Base-by-base conservation (phyloP, 2,888 invertebrate genomes). In the Napeogenes inachia region DNA sequence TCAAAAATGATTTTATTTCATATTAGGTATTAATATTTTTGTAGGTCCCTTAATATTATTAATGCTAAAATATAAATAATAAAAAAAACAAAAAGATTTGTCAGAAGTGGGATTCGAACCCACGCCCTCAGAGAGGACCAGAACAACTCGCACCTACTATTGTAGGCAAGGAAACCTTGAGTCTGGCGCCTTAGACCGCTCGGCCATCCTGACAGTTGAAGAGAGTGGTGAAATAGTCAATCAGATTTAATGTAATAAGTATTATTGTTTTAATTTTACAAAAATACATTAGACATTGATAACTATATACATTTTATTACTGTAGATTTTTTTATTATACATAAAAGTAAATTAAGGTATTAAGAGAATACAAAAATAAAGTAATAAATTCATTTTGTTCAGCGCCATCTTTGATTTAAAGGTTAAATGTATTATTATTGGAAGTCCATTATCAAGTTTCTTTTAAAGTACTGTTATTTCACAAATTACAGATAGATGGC, bases 131-230 rank as follows among this genome's bases (percentile, higher is more conserved):
- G 92, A 92, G 93, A 93, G 93, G 95, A 95, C 94, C 95, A 91
- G 89, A 91, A 91, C 81, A 82, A 75, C 90, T 90, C 90, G 92
- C 35, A 94, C 93, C 93, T 92, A 93, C 93, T 92, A 86, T n/a
- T 92, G 73, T 80, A 74, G 85, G 95, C 94, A 95, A 87, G 88
- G 87, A 64, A 75, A 79, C 89, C 90, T 90, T 91, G 90, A 90
- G 90, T 90, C 89, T 90, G 89, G 89, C 95, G 95, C 95, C 95
- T 95, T 95, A 95, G 95, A 95, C 95, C 95, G 94, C 95, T 95
- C 94, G 94, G 94, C 94, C 94, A 94, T 94, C 94, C 94, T 95
- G 94, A 95, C 94, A 75, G 61, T 60, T 85, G 66, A 0, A 0
- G 0, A 0, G 0, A 0, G 0, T 0, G 5, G 0, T 50, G 79